Base-by-base conservation (phyloP, 1,140 invertebrate genomes). In the Spodoptera litura region DNA sequence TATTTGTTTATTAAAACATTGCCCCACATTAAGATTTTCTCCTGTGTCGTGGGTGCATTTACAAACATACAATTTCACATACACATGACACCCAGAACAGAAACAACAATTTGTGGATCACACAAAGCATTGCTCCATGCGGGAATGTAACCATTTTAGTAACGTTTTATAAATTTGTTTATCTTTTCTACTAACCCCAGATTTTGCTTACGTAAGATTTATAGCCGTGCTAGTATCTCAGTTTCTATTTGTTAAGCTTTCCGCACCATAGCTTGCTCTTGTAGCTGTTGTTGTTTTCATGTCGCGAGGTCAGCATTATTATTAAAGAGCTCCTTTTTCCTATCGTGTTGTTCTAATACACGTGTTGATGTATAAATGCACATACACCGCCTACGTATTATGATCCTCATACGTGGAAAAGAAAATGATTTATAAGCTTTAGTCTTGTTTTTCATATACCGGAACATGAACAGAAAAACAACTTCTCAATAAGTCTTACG, bases 401-500 rank as follows among this genome's bases (percentile, higher is more conserved):
- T 11, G 27, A 20, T 56, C 8, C 13, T 71, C 3, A 55, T 38
- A 38, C 27, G 13, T 55, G 55, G 35, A 53, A 76, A 35, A 55
- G 11, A 38, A 27, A n/a, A 13, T 53, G 13, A 78, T 62, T 72
- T 72, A 72, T 72, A 55, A 44, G 38, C 44, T 31, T 77, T 74
- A 78, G 68, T 38, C 74, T 70, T 79, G 74, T 78, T 82, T 82
- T 79, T 73, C 68, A 80, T 78, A 78, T 64, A 35, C 74, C 25
- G 61, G 73, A 76, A 76, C 56, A 55, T 12, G 58, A 61, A 80
- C 76, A 66, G 71, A 79, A 79, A 74, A 79, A 79, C 64, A 76
- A 64, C 27, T 76, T 64, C 15, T 76, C 80, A 82, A 84, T 84
- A 78, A 78, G 73, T 85, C 78, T 84, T 82, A 62, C 27, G 49